Conservation (phyloP, 2,888 invertebrate species). For the Drosophila prolongata region DNA sequence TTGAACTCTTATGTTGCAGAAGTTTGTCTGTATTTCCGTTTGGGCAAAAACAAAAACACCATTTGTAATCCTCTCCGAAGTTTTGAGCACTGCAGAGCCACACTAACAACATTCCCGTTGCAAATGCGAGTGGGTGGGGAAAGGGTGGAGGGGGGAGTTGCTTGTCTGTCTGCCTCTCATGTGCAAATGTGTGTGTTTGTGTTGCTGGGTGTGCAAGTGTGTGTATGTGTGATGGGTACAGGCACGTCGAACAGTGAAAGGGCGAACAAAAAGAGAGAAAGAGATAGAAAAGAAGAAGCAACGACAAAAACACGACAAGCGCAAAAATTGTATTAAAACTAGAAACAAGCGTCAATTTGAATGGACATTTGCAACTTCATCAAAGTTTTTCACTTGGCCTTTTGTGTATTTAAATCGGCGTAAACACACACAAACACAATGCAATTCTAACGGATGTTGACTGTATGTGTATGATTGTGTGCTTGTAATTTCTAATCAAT, state of each 20-base stretch:
- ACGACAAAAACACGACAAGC: constrained; percentile 70
- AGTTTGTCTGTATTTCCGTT: constrained; percentile 5
- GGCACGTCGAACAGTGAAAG: constrained; percentile 64
- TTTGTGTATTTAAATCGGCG: constrained; percentile 47
- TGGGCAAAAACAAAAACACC: constrained; percentile 11
- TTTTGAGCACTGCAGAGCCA: constrained; percentile 18
- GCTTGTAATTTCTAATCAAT: constrained; percentile 62
- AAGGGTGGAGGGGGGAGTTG: constrained; percentile 29
- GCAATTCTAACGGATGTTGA: constrained; percentile 27
- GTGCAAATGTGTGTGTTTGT: constrained; percentile 12
- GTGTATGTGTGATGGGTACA: constrained; percentile 59
- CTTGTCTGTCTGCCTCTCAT: constrained; percentile 42
- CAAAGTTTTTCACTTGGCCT: constrained; percentile 47
- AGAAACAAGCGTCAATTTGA: constrained; percentile 76
- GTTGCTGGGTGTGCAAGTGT: constrained; percentile 10
- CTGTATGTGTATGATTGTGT: constrained; percentile 8
- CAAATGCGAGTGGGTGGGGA: constrained; percentile 28
- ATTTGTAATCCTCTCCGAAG: constrained; percentile 26
- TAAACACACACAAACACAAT: constrained; percentile 26
- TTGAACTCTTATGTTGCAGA: constrained; percentile 4
- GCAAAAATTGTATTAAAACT: constrained; percentile 73
- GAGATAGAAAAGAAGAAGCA: constrained; percentile 16
- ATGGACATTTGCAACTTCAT: constrained; percentile 62
- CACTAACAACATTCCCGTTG: constrained; percentile 33
- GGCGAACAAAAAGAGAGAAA: constrained; percentile 41